phyloP scores from a whole-genome alignment of 2,113 vertebrate genomes.

The Charadrius vociferus region DNA sequence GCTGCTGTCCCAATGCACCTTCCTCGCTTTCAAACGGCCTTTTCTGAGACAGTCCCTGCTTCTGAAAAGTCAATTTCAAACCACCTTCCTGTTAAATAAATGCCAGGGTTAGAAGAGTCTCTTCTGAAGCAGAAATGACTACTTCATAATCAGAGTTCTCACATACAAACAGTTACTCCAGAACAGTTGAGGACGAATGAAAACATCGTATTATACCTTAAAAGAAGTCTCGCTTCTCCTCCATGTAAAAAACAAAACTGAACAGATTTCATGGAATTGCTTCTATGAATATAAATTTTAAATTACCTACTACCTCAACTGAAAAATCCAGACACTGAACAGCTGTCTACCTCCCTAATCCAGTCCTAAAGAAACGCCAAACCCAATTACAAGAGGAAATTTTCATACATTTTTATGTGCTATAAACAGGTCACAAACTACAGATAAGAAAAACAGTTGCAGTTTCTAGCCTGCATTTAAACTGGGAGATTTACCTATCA shows the following conservation, averaged over 20 bases:
- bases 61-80: conserved; percentile 99
- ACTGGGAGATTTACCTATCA: background rate
- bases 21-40: conserved; percentile 90
- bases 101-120: conserved; percentile 54
- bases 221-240: background rate
- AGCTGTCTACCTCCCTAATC: background rate
- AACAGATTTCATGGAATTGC: background rate
- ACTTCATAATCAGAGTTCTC: conserved; percentile 16
- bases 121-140: conserved; percentile 42
- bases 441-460: background rate
- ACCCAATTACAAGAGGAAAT: background rate
- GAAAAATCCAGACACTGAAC: background rate
- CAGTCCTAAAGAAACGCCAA: background rate
- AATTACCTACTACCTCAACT: background rate
- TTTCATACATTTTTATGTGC: background rate
- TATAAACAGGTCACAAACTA: background rate
- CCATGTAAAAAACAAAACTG: background rate
- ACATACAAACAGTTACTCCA: background rate
- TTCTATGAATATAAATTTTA: background rate
- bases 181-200: background rate
- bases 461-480: background rate
- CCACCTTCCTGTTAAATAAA: conserved; percentile 91
- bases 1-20: conserved; percentile 87
- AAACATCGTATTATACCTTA: background rate
- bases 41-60: conserved; percentile 92